Conservation (phyloP, 92 coral and sea anemone species). For the Actinernus sp. region DNA sequence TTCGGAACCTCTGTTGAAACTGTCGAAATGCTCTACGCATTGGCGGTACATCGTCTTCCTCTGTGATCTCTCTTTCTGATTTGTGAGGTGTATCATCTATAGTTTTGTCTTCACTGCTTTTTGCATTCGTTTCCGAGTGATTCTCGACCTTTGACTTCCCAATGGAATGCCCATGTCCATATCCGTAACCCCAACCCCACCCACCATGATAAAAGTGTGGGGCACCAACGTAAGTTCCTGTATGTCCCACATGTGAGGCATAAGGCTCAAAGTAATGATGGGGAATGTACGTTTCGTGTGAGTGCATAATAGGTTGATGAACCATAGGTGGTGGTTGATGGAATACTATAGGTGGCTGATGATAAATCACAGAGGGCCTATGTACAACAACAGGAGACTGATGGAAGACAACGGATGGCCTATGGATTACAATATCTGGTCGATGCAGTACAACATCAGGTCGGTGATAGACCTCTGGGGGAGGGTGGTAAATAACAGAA, state of each 20-base stretch:
- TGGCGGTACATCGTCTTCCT: neutral
- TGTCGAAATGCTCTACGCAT: neutral
- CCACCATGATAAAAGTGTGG: slow-evolving; percentile 72
- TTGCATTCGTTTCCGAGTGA: neutral
- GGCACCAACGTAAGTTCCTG: slow-evolving; percentile 82
- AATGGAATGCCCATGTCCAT: slow-evolving; percentile 29
- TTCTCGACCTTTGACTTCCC: slow-evolving; percentile 90
- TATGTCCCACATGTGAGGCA: slow-evolving; percentile 64
- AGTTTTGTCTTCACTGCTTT: slow-evolving; percentile 9
- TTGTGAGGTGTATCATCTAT: slow-evolving; percentile 16
- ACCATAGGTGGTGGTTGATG: slow-evolving; percentile 93
- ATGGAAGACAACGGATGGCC: slow-evolving; percentile 89
- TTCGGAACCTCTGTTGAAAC: neutral
- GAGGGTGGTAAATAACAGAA: slow-evolving; percentile 83
- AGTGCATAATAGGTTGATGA: slow-evolving; percentile 83
- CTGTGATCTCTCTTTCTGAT: slow-evolving; percentile 23
- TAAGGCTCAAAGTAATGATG: slow-evolving; percentile 75
- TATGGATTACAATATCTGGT: slow-evolving; percentile 94
- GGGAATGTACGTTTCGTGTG: slow-evolving; percentile 81
- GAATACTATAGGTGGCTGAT: slow-evolving; percentile 90
- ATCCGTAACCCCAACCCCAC: slow-evolving; percentile 56
- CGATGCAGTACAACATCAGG: slow-evolving; percentile 93
- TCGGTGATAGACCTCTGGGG: slow-evolving; percentile 91
- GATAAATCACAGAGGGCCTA: slow-evolving; percentile 87
- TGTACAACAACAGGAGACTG: slow-evolving; percentile 95